phyloP scores from a whole-genome alignment of 2,113 vertebrate genomes.

The Pygoscelis antarcticus region DNA sequence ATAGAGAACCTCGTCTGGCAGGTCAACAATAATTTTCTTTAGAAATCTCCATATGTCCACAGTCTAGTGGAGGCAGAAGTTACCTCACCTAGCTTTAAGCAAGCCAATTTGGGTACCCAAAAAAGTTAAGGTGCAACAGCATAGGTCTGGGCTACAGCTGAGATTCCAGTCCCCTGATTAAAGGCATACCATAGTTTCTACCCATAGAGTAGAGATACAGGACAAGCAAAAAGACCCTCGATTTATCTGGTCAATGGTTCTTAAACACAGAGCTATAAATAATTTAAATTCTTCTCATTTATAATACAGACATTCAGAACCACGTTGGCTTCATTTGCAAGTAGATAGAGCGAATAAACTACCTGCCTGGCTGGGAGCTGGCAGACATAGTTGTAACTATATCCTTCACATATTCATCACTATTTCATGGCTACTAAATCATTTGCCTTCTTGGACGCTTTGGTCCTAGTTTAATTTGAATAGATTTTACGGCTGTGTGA shows the following conservation, averaged over 20 bases:
- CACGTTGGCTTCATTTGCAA: not conserved
- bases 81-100: not conserved
- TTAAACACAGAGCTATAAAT: not conserved
- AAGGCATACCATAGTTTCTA: not conserved
- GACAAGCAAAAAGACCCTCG: not conserved
- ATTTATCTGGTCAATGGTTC: not conserved
- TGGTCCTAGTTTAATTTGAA: not conserved
- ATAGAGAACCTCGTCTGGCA: rapidly evolving
- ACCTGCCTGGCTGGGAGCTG: not conserved
- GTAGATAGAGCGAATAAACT: not conserved
- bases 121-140: not conserved
- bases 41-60: not conserved
- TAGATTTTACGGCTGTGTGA: not conserved
- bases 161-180: no score
- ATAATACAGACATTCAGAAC: not conserved
- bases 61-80: not conserved
- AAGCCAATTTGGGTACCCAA: not conserved
- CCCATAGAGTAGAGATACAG: rapidly evolving
- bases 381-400: not conserved
- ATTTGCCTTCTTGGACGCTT: not conserved
- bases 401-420: not conserved
- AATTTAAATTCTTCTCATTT: not conserved
- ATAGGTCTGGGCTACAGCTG: not conserved
- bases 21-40: not conserved
- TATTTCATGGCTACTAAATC: not conserved